A percentile compares a stretch with the other conserved stretches of the same genome.
Conservation (phyloP, 64 coral and sea anemone genomes). For the Anthopleura sola region DNA sequence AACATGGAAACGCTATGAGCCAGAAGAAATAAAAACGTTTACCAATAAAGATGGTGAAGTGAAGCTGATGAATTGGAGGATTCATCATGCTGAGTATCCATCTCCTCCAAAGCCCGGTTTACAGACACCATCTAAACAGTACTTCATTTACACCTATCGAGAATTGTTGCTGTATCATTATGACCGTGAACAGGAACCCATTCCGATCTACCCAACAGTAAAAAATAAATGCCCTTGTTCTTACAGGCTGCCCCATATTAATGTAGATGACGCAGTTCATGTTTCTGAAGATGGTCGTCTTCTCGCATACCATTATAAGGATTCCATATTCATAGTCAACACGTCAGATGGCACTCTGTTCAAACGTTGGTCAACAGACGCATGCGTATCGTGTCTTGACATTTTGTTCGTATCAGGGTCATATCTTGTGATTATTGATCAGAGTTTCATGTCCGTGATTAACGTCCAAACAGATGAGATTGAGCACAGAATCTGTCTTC, state of each 20-base stretch:
- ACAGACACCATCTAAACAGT: no score
- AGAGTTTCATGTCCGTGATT: no score
- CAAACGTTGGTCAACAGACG: background rate
- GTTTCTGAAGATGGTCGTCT: background rate
- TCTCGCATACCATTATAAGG: background rate
- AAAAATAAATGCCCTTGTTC: background rate
- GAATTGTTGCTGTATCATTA: background rate
- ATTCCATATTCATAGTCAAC: background rate
- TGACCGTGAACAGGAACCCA: background rate
- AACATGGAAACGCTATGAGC: background rate
- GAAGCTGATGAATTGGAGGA: background rate
- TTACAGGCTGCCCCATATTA: no score
- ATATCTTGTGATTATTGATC: no score
- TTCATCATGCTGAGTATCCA: background rate
- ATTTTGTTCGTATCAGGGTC: background rate
- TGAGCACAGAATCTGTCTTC: no score
- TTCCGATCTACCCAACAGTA: background rate
- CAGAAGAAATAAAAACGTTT: no score
- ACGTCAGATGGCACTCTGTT: slow-evolving; percentile 1
- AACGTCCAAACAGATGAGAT: background rate
- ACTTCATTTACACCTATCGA: background rate
- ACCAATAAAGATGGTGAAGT: background rate
- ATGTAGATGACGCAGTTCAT: background rate
- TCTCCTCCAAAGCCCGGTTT: no score
- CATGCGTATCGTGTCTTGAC: background rate